Base-by-base conservation (phyloP, 2,797 vertebrate species). In the Lates japonicus region DNA sequence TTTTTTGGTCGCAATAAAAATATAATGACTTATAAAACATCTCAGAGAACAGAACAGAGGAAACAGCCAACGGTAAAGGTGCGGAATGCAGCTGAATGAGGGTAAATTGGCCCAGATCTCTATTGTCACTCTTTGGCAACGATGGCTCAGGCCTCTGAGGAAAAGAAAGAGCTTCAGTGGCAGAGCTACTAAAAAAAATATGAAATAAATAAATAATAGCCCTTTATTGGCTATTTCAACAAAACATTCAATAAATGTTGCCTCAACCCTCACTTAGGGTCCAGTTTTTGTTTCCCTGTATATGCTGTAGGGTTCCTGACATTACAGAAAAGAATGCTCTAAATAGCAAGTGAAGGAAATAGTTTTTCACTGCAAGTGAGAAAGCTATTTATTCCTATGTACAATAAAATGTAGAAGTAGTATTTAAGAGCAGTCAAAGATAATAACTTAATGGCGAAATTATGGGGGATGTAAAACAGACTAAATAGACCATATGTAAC, bases 21-120 rank as follows among this genome's bases (percentile, higher is more conserved):
- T 52, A 59, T 64, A 78, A 83, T 35, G 63, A 51, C 69, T 59
- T 57, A 76, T 83, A 65, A 57, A 82, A 65, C 52, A 66, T 75
- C 51, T 39, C n/a, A 57, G 39, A 73, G 52, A 7, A 31, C 35
- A 63, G 64, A 80, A 25, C 2, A 76, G 39, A 70, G 44, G 39
- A 42, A 42, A 42, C 41, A 42, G 13, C 20, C 52, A 78, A 65
- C 7, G n/a, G 48, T 54, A 14, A 35, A n/a, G 33, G 58, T 49
- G 70, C 20, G 20, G 16, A 63, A 58, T 46, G 76, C 19, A 19
- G 62, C 57, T 49, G 37, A 46, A 57, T 17, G 22, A 37, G 4
- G 0, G 4, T 11, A 13, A 4, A 2, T 6, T 22, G 11, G 33
- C 61, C 22, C 62, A 49, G 20, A 63, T n/a, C 63, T 22, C 46